Conservation (phyloP, 2,797 vertebrate species). For the Gymnodraco acuticeps region DNA sequence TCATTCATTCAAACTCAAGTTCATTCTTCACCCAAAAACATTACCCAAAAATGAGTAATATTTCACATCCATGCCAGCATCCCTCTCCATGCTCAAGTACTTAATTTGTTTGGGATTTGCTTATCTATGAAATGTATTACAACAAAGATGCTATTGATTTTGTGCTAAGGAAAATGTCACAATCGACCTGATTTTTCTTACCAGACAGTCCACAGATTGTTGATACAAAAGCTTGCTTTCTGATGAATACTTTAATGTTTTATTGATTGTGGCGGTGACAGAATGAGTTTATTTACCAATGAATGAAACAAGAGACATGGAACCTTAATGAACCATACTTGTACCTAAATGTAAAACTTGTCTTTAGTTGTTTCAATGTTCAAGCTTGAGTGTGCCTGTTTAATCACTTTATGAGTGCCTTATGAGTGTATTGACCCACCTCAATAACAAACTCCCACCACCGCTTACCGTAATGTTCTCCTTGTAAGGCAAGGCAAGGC, state of each 20-base stretch:
- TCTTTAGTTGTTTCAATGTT: neutral
- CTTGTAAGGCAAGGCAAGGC: too few species aligned
- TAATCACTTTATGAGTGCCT: neutral
- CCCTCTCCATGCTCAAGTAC: conserved; percentile 9
- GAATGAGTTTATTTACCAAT: conserved; percentile 23
- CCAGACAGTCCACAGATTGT: conserved; percentile 19
- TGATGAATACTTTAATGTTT: conserved; percentile 35
- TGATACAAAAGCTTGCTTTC: conserved; percentile 24
- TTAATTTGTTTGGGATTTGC: conserved; percentile 23
- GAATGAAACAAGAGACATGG: neutral
- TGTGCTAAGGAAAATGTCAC: conserved; percentile 18
- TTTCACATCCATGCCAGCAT: conserved; percentile 17
- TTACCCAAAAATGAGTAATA: conserved; percentile 13
- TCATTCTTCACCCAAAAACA: conserved; percentile 23
- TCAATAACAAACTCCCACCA: neutral
- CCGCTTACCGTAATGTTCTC: too few species aligned
- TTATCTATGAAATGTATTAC: conserved; percentile 37
- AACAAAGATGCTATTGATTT: conserved; percentile 44
- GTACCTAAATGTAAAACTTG: neutral
- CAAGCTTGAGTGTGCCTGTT: neutral
- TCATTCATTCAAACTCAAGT: conserved; percentile 8
- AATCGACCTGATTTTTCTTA: conserved; percentile 35
- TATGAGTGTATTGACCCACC: neutral
- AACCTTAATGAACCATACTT: neutral
- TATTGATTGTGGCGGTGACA: conserved; percentile 15